Base-by-base conservation (phyloP, 2,113 vertebrate species). In the Macrotus californicus region DNA sequence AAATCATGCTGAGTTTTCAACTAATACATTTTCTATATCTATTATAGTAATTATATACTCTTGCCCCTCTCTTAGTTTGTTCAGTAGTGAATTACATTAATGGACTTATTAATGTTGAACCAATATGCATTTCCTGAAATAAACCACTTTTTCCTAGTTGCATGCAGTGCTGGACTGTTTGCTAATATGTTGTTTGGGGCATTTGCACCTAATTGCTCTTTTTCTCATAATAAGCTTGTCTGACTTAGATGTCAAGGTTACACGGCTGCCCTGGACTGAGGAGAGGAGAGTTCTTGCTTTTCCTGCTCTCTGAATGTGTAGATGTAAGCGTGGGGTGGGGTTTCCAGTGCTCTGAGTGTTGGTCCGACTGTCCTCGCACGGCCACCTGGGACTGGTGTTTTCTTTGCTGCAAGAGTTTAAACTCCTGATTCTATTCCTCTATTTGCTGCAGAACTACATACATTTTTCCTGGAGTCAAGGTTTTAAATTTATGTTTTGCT, bases 61-160 rank as follows among this genome's bases (percentile, higher is more conserved):
- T 72, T 75, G 29, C 12, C 9, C 41, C 18, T 95, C 67, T 89
- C 67, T 89, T 82, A 91, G 36, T 76, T 81, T 59, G 54, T 82
- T 94, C 92, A 87, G 26, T 12, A 96, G 79, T 69, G 48, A 84
- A 93, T 92, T 81, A 84, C 8, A 61, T 72, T 87, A 94, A 89
- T 87, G 31, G 70, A 61, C 83, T 93, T 94, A 50, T 36, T 69
- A 89, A 93, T 96, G 83, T 69, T 93, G 80, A 92, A 87, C 16
- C 16, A 91, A 48, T 70, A 82, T 41, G 95, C 52, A 87, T 80
- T 88, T 95, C 34, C 75, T 95, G 36, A 96, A 96, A 94, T 87
- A 95, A 94, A 64, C 19, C 31, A 50, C 39, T 70, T 73, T 87
- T 92, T 31, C 31, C 26, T 50, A 67, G 66, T 67, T 69, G 31